Evolutionary conservation across 2,888 invertebrate genomes (phyloP), one percentile per base, ranked within the genome.

Genomic region (Hypsopygia costalis): DNA sequence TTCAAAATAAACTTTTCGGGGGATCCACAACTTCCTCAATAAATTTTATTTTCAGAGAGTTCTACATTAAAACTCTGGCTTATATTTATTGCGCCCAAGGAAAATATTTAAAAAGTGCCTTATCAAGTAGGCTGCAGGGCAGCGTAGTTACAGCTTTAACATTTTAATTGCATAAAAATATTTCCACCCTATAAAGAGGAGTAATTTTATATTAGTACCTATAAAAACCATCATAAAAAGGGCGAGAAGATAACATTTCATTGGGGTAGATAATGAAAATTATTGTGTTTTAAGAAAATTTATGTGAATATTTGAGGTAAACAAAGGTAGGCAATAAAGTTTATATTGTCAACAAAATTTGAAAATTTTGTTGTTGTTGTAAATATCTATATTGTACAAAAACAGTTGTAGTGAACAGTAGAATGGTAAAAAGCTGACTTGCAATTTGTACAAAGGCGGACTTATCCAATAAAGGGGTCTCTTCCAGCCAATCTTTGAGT

Each of bases 131-230:
- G 6, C 28, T 20, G 9, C 28, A 10, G 29, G 10, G 34, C 34
- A n/a, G 10, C 3, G 2, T 4, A 25, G 25, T 25, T 25, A 25
- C 25, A 25, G 25, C 25, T 25, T 25, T 30, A 43, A 56, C 50
- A 51, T 51, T 62, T 59, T 58, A 62, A 62, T 62, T 59, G 47
- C 43, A 41, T 41, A 45, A 59, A 61, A 55, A 58, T 58, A 54
- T 58, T 55, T 43, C 41, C 42, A 31, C 39, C 37, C 50, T 32
- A 41, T 47, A 46, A 50, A 54, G 49, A 41, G 41, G 40, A 42
- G 42, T 47, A 37, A 44, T 42, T 47, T 49, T 42, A 41, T 42
- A 44, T 47, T 43, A 49, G 42, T 43, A 11, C 35, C 46, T 42
- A 45, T 56, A 52, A 53, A 55, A 52, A 44, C 11, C 40, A 30